Percentiles rank a stretch among this genome's conserved stretches.
These are phyloP conservation scores for Stichopus chloronotus DNA, from an alignment of 35 echinoderm and acorn worm species.

Conservation along the genomic window DNA sequence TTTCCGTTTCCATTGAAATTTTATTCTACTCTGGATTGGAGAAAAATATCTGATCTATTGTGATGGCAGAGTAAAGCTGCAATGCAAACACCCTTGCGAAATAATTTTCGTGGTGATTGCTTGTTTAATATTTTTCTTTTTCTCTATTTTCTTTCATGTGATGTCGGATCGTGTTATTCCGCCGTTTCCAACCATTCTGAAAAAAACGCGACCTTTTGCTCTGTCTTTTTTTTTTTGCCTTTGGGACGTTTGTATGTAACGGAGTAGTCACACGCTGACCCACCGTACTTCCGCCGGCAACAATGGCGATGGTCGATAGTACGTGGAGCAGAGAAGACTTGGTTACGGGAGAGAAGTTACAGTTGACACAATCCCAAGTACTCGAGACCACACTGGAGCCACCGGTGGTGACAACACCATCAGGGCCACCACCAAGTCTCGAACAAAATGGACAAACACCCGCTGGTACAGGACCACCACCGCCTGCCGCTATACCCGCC, in stretches of 20 bases:
- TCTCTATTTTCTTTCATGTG: slow-evolving; percentile 56
- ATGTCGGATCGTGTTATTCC: slow-evolving; percentile 50
- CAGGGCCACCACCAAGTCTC: slow-evolving; percentile 50
- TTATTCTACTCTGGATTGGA: slow-evolving; percentile 18
- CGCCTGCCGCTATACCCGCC: slow-evolving; percentile 73
- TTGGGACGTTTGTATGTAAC: slow-evolving; percentile 42
- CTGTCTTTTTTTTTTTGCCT: not conserved
- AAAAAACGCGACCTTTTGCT: slow-evolving; percentile 59
- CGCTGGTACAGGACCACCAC: slow-evolving; percentile 58
- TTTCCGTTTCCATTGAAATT: slow-evolving; percentile 49
- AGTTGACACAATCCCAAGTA: slow-evolving; percentile 60
- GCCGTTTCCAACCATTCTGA: not conserved
- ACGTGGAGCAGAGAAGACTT: slow-evolving; percentile 97
- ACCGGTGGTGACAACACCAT: slow-evolving; percentile 61
- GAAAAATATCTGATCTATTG: slow-evolving; percentile 52
- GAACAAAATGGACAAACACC: slow-evolving; percentile 49
- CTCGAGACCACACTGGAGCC: slow-evolving; percentile 48
- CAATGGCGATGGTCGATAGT: slow-evolving; percentile 99
- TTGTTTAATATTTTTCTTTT: slow-evolving; percentile 37
- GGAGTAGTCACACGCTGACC: slow-evolving; percentile 82
- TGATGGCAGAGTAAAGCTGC: slow-evolving; percentile 32
- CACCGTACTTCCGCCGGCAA: slow-evolving; percentile 91
- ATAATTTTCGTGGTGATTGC: slow-evolving; percentile 43
- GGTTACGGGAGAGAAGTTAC: slow-evolving; percentile 78
- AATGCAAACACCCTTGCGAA: slow-evolving; percentile 40